A percentile compares a stretch with the other conserved stretches of the same genome.
Conservation (phyloP, 2,113 vertebrate species). For the Vicugna pacos region DNA sequence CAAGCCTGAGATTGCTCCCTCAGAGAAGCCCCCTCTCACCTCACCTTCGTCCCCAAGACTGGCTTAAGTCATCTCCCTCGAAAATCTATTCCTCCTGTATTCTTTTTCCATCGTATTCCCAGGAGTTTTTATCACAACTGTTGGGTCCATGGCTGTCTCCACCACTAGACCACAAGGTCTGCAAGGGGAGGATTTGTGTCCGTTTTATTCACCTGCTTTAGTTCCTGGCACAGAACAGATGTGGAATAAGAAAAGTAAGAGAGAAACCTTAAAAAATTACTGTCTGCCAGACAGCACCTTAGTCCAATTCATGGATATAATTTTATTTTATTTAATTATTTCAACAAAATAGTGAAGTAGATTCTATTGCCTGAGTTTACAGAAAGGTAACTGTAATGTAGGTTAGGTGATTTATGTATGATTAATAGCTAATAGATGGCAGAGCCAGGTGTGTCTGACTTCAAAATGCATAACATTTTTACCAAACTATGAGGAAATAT, state of each 20-base stretch:
- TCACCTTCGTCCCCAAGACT: not conserved
- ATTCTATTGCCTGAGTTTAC: not conserved
- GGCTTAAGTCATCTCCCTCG: not conserved
- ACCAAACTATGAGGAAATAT: not conserved
- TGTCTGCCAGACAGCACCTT: not conserved
- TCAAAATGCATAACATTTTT: not conserved
- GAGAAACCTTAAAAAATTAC: not conserved
- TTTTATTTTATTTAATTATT: constrained; percentile 48
- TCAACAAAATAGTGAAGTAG: not conserved
- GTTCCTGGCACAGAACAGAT: not conserved
- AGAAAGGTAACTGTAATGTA: not conserved
- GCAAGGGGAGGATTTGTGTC: not conserved
- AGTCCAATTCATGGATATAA: not conserved
- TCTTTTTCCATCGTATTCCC: not conserved
- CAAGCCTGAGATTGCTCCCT: not conserved
- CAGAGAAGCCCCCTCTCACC: not conserved
- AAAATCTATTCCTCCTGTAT: not conserved
- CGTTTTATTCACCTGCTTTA: not conserved
- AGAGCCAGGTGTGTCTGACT: not conserved
- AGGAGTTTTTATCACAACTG: not conserved
- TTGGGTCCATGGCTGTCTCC: not conserved
- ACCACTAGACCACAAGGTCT: not conserved
- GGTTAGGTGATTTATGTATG: not conserved
- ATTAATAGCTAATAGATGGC: not conserved
- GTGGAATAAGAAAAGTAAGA: not conserved